These are phyloP conservation scores for Nemotelus nigrinus DNA, from an alignment of 2,888 invertebrate genomes.

Conservation along the genomic window DNA sequence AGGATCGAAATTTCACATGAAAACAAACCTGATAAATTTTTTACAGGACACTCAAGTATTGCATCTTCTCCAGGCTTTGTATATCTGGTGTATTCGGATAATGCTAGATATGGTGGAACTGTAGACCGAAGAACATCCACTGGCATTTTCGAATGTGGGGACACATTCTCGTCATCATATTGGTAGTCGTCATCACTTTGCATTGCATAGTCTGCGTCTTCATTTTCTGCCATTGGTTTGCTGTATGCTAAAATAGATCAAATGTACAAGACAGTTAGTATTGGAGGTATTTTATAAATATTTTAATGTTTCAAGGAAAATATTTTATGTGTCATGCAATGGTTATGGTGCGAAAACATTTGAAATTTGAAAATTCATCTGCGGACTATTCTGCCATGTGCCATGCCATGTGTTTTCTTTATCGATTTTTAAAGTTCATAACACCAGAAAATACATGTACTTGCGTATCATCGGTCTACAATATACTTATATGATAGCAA, in stretches of 20 bases:
- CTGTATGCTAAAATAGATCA: neutral
- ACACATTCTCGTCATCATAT: constrained; percentile 44
- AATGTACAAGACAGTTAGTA: neutral
- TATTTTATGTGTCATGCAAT: too few relatives aligned
- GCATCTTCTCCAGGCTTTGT: constrained; percentile 45
- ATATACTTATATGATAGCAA: too few relatives aligned
- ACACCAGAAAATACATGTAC: too few relatives aligned
- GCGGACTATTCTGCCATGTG: too few relatives aligned
- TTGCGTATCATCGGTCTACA: too few relatives aligned
- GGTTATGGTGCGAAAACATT: too few relatives aligned
- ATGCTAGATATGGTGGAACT: constrained; percentile 40
- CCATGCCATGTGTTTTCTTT: too few relatives aligned
- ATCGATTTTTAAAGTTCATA: too few relatives aligned
- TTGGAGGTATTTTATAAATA: too few relatives aligned
- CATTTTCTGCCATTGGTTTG: constrained; percentile 11
- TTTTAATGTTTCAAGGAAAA: too few relatives aligned
- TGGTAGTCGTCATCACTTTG: constrained; percentile 38
- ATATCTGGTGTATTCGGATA: constrained; percentile 24
- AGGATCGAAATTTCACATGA: too few relatives aligned
- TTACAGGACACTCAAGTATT: constrained; percentile 40
- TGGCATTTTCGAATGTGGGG: constrained; percentile 39
- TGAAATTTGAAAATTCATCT: too few relatives aligned
- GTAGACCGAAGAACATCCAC: constrained; percentile 42
- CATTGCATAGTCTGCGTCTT: constrained; percentile 32
- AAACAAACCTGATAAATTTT: constrained; percentile 36